Evolutionary conservation across 2,113 vertebrate genomes (phyloP), one percentile per base, ranked within the genome.

Genomic region (Uropsilus gracilis): DNA sequence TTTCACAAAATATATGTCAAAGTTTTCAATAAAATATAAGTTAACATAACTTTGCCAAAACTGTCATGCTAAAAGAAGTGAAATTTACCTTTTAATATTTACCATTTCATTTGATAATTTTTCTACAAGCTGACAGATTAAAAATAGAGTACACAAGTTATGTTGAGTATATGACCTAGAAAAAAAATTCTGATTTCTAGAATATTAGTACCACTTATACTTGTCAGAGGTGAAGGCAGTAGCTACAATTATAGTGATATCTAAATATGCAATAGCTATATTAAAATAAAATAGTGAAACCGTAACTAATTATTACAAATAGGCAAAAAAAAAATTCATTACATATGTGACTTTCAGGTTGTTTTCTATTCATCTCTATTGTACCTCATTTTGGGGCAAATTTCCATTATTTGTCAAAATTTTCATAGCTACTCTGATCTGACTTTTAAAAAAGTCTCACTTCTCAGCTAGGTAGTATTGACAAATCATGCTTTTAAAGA

Each of bases 1-100:
- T 95, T 97, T 96, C 95, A 98, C 96, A 97, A 95, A 96, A 96
- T 96, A 97, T 84, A 93, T 53, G 88, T 95, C 89, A 91, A 95
- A 94, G 37, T 96, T 94, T 95, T 95, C 91, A 94, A 76, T 91
- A 92, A 96, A 93, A 96, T 96, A 94, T 69, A 95, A 94, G 20
- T 88, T 95, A 95, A 94, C 55, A 87, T 13, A 94, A 34, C 89
- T 96, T 93, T 96, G 66, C 63, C 84, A 75, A 91, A 89, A 90
- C 53, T 94, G 68, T 87, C 32, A 91, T 68, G 89, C 83, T 71
- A 76, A 96, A 72, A 39, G 90, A 95, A 68, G 48, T 91, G 68
- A 94, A 90, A 80, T 73, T 91, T 93, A 97, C 89, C 87, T 96
- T 96, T 16, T 71, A 93, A 95, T 85, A 76, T 75, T 71, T 93